These are phyloP conservation scores for Kradibia gibbosae DNA, from an alignment of 1,140 invertebrate genomes.

Conservation along the genomic window DNA sequence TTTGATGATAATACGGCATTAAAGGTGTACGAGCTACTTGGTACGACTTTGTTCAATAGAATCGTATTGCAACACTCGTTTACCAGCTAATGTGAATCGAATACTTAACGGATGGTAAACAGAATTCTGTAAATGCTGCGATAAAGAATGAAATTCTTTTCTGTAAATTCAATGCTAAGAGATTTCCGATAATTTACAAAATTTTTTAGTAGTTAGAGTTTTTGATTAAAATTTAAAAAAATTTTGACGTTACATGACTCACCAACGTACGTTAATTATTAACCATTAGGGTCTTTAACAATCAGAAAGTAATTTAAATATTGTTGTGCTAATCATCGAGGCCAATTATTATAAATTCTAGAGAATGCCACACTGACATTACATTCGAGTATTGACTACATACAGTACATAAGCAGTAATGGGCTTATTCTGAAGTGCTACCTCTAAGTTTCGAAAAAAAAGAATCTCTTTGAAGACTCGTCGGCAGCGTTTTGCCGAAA, in stretches of 20 bases:
- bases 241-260: no score
- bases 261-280: no score
- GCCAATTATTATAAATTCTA: neutral
- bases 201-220: no score
- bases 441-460: neutral
- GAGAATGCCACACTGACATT: neutral
- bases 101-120: neutral
- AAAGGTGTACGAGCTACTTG: neutral
- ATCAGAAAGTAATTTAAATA: no score
- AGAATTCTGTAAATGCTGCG: neutral
- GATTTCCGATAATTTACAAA: no score
- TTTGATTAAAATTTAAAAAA: no score
- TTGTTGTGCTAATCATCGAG: neutral
- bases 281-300: no score
- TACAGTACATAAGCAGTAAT: neutral
- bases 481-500: slow-evolving; percentile 5
- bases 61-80: neutral
- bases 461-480: neutral
- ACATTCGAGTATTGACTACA: neutral
- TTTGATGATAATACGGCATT: neutral
- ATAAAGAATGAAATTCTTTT: neutral
- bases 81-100: neutral
- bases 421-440: neutral
- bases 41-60: neutral
- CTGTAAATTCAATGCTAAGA: no score